Percentiles rank a stretch among this genome's conserved stretches.
Conservation (phyloP, 2,113 vertebrate species). For the Gavia stellata region DNA sequence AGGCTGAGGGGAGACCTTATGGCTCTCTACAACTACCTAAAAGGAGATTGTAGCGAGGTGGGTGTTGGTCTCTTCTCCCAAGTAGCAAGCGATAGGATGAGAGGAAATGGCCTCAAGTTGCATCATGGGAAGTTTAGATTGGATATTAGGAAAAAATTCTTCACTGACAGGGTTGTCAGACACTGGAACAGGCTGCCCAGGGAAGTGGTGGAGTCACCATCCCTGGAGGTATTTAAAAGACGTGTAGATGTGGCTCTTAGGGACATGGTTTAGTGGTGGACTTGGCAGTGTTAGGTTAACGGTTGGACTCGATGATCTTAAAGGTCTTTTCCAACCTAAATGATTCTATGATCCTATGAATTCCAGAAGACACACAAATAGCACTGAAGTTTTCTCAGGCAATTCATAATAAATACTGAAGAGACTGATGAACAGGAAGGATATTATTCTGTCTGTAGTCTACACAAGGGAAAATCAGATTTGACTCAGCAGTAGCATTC, state of each 20-base stretch:
- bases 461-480: background rate
- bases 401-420: background rate
- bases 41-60: too few species aligned
- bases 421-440: background rate
- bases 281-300: background rate
- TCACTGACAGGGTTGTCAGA: background rate
- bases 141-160: background rate
- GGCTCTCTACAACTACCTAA: too few species aligned
- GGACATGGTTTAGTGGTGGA: background rate
- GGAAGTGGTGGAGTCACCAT: background rate
- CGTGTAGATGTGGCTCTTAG: background rate
- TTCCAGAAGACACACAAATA: background rate
- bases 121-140: background rate
- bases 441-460: background rate
- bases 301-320: background rate
- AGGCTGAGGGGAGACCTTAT: too few species aligned
- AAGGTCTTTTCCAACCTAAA: background rate
- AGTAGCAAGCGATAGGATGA: background rate
- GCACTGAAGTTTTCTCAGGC: background rate
- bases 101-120: background rate
- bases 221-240: background rate
- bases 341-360: background rate
- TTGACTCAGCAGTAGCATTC: background rate
- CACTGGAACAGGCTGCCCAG: background rate
- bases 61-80: too few species aligned